A percentile compares a stretch with the other conserved stretches of the same genome.
phyloP scores from a whole-genome alignment of 2,888 invertebrate species.

The Diadromus collaris region DNA sequence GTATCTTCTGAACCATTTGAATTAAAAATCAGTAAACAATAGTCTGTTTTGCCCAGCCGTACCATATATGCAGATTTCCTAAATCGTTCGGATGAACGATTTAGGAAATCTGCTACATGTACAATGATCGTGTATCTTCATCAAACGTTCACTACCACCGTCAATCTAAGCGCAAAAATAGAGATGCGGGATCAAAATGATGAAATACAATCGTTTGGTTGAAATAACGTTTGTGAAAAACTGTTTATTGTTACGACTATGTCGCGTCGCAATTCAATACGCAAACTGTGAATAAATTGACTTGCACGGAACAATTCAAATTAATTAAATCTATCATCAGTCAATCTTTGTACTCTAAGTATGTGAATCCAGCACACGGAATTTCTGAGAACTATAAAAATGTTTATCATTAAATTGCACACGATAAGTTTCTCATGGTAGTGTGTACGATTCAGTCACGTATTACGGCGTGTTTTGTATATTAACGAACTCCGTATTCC shows the following conservation, averaged over 20 bases:
- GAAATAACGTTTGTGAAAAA: slow-evolving; percentile 11
- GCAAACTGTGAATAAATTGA: slow-evolving; percentile 41
- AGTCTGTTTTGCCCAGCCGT: no score
- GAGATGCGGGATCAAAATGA: neutral
- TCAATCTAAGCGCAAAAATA: no score
- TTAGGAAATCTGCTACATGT: no score
- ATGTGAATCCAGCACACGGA: slow-evolving; percentile 52
- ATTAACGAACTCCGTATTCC: slow-evolving; percentile 10
- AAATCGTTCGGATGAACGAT: no score
- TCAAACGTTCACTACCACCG: no score
- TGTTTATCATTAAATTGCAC: slow-evolving; percentile 32
- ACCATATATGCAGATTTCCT: no score
- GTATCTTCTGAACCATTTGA: no score
- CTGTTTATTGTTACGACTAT: slow-evolving; percentile 46
- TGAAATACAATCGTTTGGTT: slow-evolving; percentile 3
- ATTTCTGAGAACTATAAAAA: slow-evolving; percentile 13
- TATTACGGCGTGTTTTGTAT: slow-evolving; percentile 2
- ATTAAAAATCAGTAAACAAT: no score
- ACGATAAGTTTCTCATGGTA: slow-evolving; percentile 9
- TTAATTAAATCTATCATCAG: slow-evolving; percentile 31
- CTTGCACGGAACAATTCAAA: slow-evolving; percentile 3
- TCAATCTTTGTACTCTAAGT: slow-evolving; percentile 40
- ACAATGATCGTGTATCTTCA: no score
- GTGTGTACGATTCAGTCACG: slow-evolving; percentile 20
- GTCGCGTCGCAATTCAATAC: slow-evolving; percentile 32